Conservation (phyloP, 1,140 invertebrate genomes). For the Tetragonula clypearis region DNA sequence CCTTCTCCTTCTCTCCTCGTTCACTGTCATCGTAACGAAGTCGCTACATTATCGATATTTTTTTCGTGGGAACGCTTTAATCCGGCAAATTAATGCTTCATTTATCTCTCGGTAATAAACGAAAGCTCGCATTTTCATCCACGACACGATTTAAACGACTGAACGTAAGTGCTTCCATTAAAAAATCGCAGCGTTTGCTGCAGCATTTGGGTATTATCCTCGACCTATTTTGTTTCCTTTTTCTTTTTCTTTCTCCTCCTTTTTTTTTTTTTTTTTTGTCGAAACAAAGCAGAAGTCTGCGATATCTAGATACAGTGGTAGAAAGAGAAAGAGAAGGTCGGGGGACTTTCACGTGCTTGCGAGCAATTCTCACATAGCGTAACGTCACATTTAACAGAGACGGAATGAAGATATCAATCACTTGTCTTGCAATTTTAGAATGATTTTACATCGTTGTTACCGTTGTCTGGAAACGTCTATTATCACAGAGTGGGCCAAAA, state of each 20-base stretch:
- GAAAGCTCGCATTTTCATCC: slow-evolving; percentile 7
- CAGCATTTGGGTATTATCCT: slow-evolving; percentile 5
- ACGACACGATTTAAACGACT: background rate
- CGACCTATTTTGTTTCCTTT: background rate
- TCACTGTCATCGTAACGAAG: slow-evolving; percentile 36
- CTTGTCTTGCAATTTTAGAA: too few species aligned
- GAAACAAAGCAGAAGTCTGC: background rate
- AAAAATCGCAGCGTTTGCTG: slow-evolving; percentile 8
- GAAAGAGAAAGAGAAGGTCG: background rate
- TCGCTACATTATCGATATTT: slow-evolving; percentile 39
- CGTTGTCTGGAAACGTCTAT: too few species aligned
- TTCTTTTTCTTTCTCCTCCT: background rate
- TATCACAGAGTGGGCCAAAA: too few species aligned
- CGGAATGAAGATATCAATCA: too few species aligned
- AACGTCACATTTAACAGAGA: too few species aligned
- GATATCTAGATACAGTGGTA: background rate
- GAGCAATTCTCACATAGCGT: too few species aligned
- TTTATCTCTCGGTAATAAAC: slow-evolving; percentile 31
- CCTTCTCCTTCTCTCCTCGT: too few species aligned
- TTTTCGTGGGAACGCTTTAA: slow-evolving; percentile 30
- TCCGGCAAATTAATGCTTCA: slow-evolving; percentile 35
- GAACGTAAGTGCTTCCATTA: slow-evolving; percentile 11
- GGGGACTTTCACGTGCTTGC: too few species aligned
- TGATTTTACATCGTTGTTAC: too few species aligned
- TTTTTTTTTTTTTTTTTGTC: background rate